Evolutionary conservation across 1,140 invertebrate species (phyloP), one percentile per base, ranked within the genome.

Genomic region (Oryctes rhinoceros): DNA sequence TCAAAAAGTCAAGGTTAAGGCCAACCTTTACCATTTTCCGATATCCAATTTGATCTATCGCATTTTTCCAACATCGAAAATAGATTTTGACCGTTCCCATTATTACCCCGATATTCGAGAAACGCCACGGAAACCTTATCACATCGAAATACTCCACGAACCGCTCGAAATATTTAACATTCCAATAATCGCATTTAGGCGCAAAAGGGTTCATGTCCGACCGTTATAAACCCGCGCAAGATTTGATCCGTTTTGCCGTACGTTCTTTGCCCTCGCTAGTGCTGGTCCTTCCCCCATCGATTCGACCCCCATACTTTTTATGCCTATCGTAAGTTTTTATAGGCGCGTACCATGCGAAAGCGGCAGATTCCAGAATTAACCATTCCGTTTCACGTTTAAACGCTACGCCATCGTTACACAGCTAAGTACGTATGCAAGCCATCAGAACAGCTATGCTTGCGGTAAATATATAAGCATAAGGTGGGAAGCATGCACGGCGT

Each of bases 151-250:
- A 44, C 9, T 44, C 39, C 5, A 44, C 39, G 39, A 44, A 59
- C 15, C n/a, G 11, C 10, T 76, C 37, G 74, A 76, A 76, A 37
- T 30, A 39, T 48, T 76, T 44, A 35, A 30, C 65, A 76, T 76
- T 44, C 47, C 74, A 76, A 76, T 48, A 48, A 76, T 76, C 74
- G 37, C 47, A 76, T 18, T 76, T 76, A 71, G 10, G 15, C 18
- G 53, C 18, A 59, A 59, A 59, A 59, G 53, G 15, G 15, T 18
- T 15, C 53, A 59, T 59, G 53, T 59, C 18, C 18, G 18, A 59
- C 53, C 15, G 15, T 59, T 59, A 59, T 59, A 59, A 59, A 59
- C 15, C 11, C 30, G 74, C 13, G 18, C 30, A 10, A 18, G 20
- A 44, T 44, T 20, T 37, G 15, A 59, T 6, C 53, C 18, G 18